Evolutionary conservation across 2,888 invertebrate genomes (phyloP).

Genomic region (Cancer borealis): DNA sequence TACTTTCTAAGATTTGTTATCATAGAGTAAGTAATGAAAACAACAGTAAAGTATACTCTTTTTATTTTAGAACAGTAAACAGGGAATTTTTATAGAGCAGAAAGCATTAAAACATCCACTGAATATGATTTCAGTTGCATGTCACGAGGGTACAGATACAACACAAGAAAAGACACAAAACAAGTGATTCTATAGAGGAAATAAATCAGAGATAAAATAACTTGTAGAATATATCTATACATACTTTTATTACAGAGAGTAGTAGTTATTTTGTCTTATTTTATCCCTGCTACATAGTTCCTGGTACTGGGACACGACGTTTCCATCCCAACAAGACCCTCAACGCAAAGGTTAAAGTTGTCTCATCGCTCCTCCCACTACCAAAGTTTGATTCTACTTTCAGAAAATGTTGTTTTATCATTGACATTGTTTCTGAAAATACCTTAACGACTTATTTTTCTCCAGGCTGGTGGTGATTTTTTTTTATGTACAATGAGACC

Average conservation of each 20-base stretch:
- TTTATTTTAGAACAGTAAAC: conserved; percentile 72
- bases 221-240: conserved; percentile 29
- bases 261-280: conserved; percentile 43
- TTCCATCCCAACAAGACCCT: conserved; percentile 13
- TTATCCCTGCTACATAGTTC: conserved; percentile 38
- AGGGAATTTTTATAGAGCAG: conserved; percentile 67
- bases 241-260: conserved; percentile 1
- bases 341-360: not conserved
- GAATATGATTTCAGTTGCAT: conserved; percentile 61
- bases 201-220: conserved; percentile 46
- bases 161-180: conserved; percentile 37
- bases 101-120: conserved; percentile 67
- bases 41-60: conserved; percentile 48
- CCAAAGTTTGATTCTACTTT: conserved; percentile 43
- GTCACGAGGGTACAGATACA: conserved; percentile 48
- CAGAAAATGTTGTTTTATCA: conserved; percentile 29
- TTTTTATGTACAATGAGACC: conserved; percentile 14
- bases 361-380: conserved; percentile 39
- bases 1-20: not conserved
- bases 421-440: conserved; percentile 37
- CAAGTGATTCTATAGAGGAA: conserved; percentile 25
- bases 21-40: not conserved
- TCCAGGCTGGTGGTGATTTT: conserved; percentile 43
- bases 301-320: conserved; percentile 33
- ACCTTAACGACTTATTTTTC: conserved; percentile 15